Conservation (phyloP, 2,113 vertebrate species). For the Nibea albiflora region DNA sequence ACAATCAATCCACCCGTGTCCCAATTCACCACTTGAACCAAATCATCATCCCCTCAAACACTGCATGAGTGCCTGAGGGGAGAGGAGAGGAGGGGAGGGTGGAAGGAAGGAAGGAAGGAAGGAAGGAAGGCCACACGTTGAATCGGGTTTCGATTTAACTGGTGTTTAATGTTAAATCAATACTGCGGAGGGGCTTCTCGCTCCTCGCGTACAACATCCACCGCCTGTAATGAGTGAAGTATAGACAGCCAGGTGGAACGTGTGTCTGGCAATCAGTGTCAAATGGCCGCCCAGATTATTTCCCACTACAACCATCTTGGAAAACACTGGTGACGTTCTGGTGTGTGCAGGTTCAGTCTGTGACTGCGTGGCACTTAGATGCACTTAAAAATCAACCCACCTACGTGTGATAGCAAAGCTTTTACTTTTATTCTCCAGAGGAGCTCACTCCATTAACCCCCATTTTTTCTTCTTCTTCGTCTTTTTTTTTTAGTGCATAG, state of each 20-base stretch:
- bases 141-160: constrained; percentile 54
- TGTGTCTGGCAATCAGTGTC: constrained; percentile 26
- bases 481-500: constrained; percentile 22
- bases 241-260: constrained; percentile 31
- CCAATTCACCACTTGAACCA: constrained; percentile 58
- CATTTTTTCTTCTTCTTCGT: not conserved
- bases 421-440: constrained; percentile 67
- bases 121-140: constrained; percentile 16
- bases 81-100: no score
- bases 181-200: constrained; percentile 48
- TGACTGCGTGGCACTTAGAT: constrained; percentile 36
- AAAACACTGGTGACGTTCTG: not conserved
- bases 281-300: constrained; percentile 16
- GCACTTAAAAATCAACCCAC: constrained; percentile 63
- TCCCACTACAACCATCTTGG: constrained; percentile 1
- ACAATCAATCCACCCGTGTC: constrained; percentile 46
- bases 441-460: constrained; percentile 62
- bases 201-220: constrained; percentile 14
- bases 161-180: constrained; percentile 74
- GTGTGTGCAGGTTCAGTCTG: constrained; percentile 10
- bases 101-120: constrained; percentile 11
- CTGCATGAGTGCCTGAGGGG: not conserved
- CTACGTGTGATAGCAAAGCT: constrained; percentile 63
- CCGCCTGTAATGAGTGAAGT: constrained; percentile 34
- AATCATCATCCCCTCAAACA: constrained; percentile 57